Conservation (phyloP, 2,797 vertebrate genomes). For the Sebastiscus albofasciatus region DNA sequence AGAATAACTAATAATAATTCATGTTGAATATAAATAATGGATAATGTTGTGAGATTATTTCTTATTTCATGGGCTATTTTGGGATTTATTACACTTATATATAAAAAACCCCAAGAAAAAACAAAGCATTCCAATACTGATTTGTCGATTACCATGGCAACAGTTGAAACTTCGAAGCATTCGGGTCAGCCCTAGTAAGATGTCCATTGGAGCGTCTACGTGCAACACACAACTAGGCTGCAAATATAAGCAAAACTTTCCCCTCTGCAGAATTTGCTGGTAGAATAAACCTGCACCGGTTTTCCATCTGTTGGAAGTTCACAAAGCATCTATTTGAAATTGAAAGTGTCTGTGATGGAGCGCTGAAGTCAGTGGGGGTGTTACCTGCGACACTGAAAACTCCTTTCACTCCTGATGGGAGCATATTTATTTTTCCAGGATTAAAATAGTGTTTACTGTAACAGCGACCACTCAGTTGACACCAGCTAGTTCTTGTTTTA, state of each 20-base stretch:
- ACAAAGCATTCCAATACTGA: no score
- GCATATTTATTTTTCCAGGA: constrained; percentile 46
- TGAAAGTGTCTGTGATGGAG: constrained; percentile 7
- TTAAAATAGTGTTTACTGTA: constrained; percentile 28
- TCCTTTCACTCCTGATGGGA: constrained; percentile 10
- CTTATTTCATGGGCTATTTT: no score
- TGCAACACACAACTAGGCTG: background rate
- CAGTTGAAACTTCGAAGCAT: no score
- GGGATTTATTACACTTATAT: no score
- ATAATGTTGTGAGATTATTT: no score
- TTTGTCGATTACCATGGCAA: no score
- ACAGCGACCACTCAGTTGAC: background rate
- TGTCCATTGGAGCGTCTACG: background rate
- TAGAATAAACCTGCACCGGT: background rate
- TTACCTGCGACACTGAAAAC: constrained; percentile 37
- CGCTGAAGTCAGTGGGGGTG: constrained; percentile 37
- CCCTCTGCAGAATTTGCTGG: background rate
- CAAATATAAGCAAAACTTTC: background rate
- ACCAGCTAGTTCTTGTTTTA: constrained; percentile 13
- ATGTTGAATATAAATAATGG: no score
- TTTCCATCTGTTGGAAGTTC: constrained; percentile 3
- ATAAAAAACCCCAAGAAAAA: no score
- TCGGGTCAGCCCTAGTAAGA: background rate
- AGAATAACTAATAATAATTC: no score
- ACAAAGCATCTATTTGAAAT: constrained; percentile 13